Percentiles rank a stretch among this genome's conserved stretches.
Conservation (phyloP, 1,140 invertebrate species). For the Atopsyche davidsoni region DNA sequence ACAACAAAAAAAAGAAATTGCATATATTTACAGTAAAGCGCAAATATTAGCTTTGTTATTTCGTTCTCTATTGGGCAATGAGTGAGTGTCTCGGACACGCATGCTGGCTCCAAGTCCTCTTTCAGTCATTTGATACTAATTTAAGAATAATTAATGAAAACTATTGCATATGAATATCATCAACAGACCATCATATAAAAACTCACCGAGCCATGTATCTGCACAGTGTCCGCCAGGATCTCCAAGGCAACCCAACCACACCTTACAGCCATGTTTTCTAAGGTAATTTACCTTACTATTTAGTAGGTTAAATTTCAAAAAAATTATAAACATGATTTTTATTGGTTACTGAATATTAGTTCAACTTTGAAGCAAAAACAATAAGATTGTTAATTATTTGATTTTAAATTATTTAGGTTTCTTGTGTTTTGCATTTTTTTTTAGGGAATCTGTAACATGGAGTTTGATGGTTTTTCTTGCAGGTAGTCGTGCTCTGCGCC, state of each 20-base stretch:
- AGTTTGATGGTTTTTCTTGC: too few species aligned
- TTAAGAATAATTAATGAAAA: not conserved
- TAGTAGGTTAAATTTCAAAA: too few species aligned
- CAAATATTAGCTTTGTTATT: too few species aligned
- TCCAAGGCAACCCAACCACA: not conserved
- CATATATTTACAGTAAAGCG: too few species aligned
- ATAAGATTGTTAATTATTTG: too few species aligned
- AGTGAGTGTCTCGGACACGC: constrained; percentile 3
- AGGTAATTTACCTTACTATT: not conserved
- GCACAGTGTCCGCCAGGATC: constrained; percentile 1
- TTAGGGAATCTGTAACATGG: too few species aligned
- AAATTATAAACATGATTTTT: too few species aligned
- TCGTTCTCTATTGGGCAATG: constrained; percentile 1
- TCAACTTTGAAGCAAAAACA: too few species aligned
- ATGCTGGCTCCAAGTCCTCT: not conserved
- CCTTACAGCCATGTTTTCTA: constrained; percentile 1
- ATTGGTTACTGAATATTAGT: too few species aligned
- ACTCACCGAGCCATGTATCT: not conserved
- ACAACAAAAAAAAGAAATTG: not conserved
- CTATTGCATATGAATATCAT: constrained; percentile 3
- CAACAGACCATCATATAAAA: constrained; percentile 4
- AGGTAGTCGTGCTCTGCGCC: constrained; percentile 36
- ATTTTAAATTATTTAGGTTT: too few species aligned
- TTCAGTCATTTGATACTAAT: not conserved
- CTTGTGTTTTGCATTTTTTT: too few species aligned